Conservation (phyloP, 2,113 vertebrate genomes). For the Geococcyx californianus region DNA sequence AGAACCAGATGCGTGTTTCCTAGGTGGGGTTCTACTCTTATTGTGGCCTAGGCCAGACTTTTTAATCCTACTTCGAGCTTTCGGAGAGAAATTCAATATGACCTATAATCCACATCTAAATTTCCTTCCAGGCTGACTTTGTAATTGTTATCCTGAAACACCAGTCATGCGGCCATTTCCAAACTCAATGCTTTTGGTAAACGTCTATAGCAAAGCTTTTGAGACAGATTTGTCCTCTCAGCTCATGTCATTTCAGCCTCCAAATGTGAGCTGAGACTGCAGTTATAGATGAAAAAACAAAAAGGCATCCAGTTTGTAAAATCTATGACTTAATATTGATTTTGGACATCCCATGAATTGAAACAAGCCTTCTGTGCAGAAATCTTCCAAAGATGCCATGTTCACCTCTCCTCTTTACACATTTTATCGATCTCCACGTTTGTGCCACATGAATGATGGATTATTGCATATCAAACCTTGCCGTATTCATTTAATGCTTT, state of each 20-base stretch:
- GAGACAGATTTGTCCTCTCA: background rate
- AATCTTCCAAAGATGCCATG: background rate
- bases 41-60: background rate
- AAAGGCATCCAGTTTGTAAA: slow-evolving; percentile 25
- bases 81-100: background rate
- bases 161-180: background rate
- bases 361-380: background rate
- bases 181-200: background rate
- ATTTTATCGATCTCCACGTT: slow-evolving; percentile 14
- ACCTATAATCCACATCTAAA: background rate
- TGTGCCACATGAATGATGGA: slow-evolving; percentile 56
- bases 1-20: background rate
- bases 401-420: background rate
- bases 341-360: slow-evolving; percentile 1
- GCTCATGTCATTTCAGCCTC: background rate
- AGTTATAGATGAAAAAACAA: background rate
- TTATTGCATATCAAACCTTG: slow-evolving; percentile 56
- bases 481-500: slow-evolving; percentile 66
- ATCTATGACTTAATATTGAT: background rate
- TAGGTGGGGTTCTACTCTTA: background rate
- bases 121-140: background rate
- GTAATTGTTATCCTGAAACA: background rate
- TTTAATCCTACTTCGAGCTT: background rate
- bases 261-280: background rate
- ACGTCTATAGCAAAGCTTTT: background rate